Base-by-base conservation (phyloP, 2,113 vertebrate genomes). In the Dipodomys ordii region DNA sequence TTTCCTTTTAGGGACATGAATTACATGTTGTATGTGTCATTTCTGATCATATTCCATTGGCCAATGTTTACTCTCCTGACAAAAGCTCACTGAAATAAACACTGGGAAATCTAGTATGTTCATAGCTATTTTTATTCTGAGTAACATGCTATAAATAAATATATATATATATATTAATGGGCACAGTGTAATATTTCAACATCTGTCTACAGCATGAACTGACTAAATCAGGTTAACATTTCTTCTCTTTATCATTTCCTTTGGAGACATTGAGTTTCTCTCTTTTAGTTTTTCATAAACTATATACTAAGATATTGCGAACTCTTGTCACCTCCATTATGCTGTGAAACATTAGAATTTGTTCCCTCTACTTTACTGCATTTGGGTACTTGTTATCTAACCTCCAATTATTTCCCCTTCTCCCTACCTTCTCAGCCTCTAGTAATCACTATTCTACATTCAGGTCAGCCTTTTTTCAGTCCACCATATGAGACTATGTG, bases 51-150 rank as follows among this genome's bases (percentile, higher is more conserved):
- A 87, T 90, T 39, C 27, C 22, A 4, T 9, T 65, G 44, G 25
- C 72, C 67, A 93, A 53, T 32, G 53, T 69, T 93, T 89, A 83
- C n/a, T 87, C 30, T 76, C 27, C 67, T 62, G 32, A 83, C 39
- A 82, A 93, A 81, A 90, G 7, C 2, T 92, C 87, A 74, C 12
- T 93, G 49, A 28, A 81, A 28, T 39, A 28, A 81, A 28, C 49
- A 46, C 53, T 76, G 11, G 39, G 10, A 90, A 87, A 84, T 12
- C 25, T 5, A 69, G 49, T 71, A 20, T 95, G 82, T 35, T 53
- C 19, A 23, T 69, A 25, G 49, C n/a, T 68, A 67, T 7, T 64
- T 64, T n/a, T 49, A 69, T n/a, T n/a, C 49, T 49, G 49, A 69
- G 49, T 53, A 84, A 32, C 46, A 69, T 83, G 44, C 53, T 25